Conservation (phyloP, 2,797 vertebrate genomes). For the Gymnothorax reevesii region DNA sequence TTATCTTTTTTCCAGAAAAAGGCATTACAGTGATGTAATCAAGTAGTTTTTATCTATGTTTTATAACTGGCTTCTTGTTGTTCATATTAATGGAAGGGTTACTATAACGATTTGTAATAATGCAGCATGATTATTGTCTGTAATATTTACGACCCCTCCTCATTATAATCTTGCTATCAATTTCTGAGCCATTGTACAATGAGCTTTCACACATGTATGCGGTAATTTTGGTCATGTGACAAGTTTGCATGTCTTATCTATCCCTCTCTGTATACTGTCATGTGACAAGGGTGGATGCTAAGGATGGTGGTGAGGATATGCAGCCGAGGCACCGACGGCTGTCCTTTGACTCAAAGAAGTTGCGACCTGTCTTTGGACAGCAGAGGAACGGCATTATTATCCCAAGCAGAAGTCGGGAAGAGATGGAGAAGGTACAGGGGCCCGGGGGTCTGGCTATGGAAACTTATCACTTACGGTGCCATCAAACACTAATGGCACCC, state of each 20-base stretch:
- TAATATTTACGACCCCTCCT: background rate
- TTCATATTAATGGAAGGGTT: too few relatives aligned
- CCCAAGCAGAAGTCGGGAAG: constrained; percentile 74
- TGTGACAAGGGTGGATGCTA: background rate
- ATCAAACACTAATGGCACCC: too few relatives aligned
- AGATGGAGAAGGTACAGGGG: constrained; percentile 60
- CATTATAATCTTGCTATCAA: background rate
- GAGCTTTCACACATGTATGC: background rate
- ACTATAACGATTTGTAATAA: too few relatives aligned
- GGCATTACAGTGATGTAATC: too few relatives aligned
- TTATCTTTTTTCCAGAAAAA: too few relatives aligned
- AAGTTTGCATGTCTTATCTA: constrained; percentile 83
- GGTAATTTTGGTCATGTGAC: background rate
- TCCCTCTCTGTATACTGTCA: background rate
- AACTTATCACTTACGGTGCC: too few relatives aligned
- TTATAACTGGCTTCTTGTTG: too few relatives aligned
- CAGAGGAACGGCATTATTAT: constrained; percentile 77
- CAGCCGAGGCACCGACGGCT: constrained; percentile 78
- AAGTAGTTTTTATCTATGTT: too few relatives aligned
- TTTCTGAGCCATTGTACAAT: background rate
- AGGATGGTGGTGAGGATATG: background rate
- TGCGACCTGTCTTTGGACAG: constrained; percentile 70
- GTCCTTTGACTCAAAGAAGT: constrained; percentile 76
- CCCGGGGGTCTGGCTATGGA: too few relatives aligned
- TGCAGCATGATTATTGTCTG: too few relatives aligned